Evolutionary conservation across 2,113 vertebrate genomes (phyloP).

Genomic region (Dasypus novemcinctus): DNA sequence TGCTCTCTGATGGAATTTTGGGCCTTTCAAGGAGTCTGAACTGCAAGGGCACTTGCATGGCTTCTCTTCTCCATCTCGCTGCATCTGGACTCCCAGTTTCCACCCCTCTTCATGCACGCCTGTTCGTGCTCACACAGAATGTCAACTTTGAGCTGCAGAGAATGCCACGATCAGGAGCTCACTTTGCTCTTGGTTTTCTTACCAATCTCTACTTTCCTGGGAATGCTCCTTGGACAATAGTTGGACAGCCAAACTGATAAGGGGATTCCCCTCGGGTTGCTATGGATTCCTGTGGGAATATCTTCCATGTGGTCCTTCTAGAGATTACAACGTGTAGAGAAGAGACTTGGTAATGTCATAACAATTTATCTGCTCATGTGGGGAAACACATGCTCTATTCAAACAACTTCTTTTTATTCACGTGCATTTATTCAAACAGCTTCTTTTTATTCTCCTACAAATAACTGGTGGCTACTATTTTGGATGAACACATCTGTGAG

Average conservation of each 20-base stretch:
- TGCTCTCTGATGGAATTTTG: not conserved
- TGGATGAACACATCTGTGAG: not conserved
- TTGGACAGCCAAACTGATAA: not conserved
- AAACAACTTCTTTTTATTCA: no score
- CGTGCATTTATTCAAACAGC: rapidly evolving
- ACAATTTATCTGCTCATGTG: not conserved
- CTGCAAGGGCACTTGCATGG: not conserved
- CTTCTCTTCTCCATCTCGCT: rapidly evolving
- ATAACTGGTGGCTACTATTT: not conserved
- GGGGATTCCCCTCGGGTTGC: not conserved
- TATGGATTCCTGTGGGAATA: not conserved
- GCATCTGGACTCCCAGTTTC: not conserved
- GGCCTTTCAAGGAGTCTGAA: not conserved
- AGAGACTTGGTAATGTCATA: rapidly evolving
- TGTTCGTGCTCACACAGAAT: no score
- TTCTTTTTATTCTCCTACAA: not conserved
- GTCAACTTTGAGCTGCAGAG: not conserved
- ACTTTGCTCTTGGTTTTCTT: not conserved
- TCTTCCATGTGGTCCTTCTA: not conserved
- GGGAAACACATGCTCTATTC: no score
- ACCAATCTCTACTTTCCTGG: rapidly evolving
- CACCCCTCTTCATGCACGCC: no score
- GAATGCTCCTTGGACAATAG: not conserved
- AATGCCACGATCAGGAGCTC: no score
- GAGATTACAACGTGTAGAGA: not conserved